Evolutionary conservation across 2,888 invertebrate species (phyloP).

Genomic region (Perizoma affinitatum): DNA sequence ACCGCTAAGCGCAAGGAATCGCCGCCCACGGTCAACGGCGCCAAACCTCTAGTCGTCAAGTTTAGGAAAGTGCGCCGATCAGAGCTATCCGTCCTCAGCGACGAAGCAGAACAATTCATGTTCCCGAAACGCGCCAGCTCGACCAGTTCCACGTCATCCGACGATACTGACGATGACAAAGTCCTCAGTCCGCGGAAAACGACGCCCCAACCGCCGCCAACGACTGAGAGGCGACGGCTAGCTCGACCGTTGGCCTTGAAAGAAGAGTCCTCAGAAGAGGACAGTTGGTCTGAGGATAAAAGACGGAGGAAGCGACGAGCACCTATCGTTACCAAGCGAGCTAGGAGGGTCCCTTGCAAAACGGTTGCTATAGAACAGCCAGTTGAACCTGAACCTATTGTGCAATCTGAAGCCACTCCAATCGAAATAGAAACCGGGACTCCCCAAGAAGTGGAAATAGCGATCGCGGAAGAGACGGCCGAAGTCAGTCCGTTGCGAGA

Average conservation of each 20-base stretch:
- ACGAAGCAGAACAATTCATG: constrained; percentile 94
- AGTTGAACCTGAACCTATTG: constrained; percentile 42
- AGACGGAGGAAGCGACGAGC: constrained; percentile 59
- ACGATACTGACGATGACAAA: constrained; percentile 80
- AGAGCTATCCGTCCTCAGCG: constrained; percentile 89
- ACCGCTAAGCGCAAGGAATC: constrained; percentile 61
- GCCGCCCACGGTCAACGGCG: constrained; percentile 81
- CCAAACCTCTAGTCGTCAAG: constrained; percentile 87
- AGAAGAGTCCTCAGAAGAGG: constrained; percentile 78
- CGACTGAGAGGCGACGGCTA: constrained; percentile 61
- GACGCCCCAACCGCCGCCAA: constrained; percentile 51
- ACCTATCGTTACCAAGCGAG: constrained; percentile 51
- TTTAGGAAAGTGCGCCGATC: constrained; percentile 89
- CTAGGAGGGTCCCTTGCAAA: constrained; percentile 37
- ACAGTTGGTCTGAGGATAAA: constrained; percentile 70
- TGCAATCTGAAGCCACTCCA: constrained; percentile 55
- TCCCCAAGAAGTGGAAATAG: constrained; percentile 28
- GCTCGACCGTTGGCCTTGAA: constrained; percentile 73
- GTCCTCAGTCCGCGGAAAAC: constrained; percentile 67
- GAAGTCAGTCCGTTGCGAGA: constrained; percentile 59
- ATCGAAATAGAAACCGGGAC: constrained; percentile 49
- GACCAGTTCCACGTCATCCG: constrained; percentile 80
- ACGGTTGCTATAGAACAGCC: constrained; percentile 36
- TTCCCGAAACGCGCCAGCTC: constrained; percentile 89
- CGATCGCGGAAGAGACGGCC: constrained; percentile 36